phyloP scores from a whole-genome alignment of 2,113 vertebrate species.

The Cepphus grylle region DNA sequence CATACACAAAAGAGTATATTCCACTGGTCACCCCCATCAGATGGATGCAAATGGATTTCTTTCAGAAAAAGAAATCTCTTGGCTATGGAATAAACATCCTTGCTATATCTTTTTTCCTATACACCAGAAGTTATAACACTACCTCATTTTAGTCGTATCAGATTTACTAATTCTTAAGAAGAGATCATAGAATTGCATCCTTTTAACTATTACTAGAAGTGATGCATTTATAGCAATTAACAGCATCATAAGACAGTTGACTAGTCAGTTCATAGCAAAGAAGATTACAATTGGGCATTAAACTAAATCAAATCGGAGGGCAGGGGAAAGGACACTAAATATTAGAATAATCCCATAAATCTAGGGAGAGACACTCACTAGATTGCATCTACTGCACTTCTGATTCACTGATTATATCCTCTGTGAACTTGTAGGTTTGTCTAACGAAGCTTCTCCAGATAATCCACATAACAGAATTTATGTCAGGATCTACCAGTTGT shows the following conservation, averaged over 20 bases:
- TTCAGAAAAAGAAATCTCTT: background rate
- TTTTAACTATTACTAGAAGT: background rate
- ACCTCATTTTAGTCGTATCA: background rate
- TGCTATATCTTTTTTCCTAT: background rate
- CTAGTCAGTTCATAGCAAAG: background rate
- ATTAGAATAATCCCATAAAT: background rate
- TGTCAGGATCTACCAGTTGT: background rate
- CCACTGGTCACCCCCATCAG: background rate
- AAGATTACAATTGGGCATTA: background rate
- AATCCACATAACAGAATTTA: background rate
- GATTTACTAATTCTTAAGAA: background rate
- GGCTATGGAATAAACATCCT: background rate
- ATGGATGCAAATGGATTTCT: background rate
- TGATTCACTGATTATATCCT: background rate
- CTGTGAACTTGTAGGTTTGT: background rate
- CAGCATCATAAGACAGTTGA: background rate
- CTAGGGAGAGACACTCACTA: background rate
- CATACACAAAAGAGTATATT: background rate
- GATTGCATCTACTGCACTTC: background rate
- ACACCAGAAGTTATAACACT: background rate
- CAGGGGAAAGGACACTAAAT: background rate
- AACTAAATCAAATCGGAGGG: background rate
- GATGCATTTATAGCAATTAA: background rate
- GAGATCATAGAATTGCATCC: background rate
- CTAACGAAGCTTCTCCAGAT: background rate